phyloP scores from a whole-genome alignment of 1,140 invertebrate genomes.

The Bicyclus anynana region DNA sequence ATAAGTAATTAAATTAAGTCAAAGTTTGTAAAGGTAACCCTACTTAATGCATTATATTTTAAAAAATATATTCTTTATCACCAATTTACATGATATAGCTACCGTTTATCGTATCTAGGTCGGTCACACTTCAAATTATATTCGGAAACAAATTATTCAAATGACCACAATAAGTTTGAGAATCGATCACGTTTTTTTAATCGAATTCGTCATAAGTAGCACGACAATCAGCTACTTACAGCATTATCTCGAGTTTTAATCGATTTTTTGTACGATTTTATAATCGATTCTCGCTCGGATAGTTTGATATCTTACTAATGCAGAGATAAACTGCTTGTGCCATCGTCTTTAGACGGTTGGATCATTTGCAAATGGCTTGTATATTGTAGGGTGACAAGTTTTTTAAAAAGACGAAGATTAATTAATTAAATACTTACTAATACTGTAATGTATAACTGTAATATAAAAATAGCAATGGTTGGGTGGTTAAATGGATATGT shows the following conservation, averaged over 20 bases:
- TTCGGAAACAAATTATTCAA: conserved; percentile 1
- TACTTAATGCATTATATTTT: no score
- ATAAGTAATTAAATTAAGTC: no score
- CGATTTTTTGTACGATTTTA: conserved; percentile 14
- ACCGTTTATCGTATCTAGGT: background rate
- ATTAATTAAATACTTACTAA: background rate
- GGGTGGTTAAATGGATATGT: no score
- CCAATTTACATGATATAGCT: no score
- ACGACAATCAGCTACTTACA: conserved; percentile 11
- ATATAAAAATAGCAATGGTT: no score
- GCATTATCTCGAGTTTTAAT: conserved; percentile 8
- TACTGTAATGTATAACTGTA: no score
- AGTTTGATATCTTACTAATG: conserved; percentile 16
- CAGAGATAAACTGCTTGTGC: conserved; percentile 11
- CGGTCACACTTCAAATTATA: background rate
- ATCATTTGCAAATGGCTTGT: conserved; percentile 20
- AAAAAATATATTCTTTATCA: no score
- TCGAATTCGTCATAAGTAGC: conserved; percentile 15
- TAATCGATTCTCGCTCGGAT: conserved; percentile 18
- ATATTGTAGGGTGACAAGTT: conserved; percentile 9
- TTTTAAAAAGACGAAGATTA: background rate
- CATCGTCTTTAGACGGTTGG: background rate
- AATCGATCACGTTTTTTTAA: conserved; percentile 2
- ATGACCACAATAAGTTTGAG: background rate
- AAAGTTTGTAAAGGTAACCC: no score